Percentiles rank a stretch among this genome's conserved stretches.
phyloP scores from a whole-genome alignment of 1,140 invertebrate genomes.

The Cotesia glomerata region DNA sequence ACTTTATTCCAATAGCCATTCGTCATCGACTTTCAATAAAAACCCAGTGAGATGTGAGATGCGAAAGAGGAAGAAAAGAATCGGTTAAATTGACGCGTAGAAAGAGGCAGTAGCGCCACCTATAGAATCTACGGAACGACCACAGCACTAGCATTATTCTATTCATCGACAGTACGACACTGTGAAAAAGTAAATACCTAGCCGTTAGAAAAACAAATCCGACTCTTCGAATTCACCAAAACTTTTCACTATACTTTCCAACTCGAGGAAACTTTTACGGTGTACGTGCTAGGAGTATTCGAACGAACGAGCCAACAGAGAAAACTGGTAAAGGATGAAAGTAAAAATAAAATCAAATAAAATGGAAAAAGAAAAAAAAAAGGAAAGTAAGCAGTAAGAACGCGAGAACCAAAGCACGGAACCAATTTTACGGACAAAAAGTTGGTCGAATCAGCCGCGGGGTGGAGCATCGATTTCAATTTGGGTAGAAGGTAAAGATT shows the following conservation, averaged over 20 bases:
- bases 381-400: background rate
- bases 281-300: slow-evolving; percentile 23
- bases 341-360: background rate
- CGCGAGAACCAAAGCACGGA: slow-evolving; percentile 28
- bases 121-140: slow-evolving; percentile 12
- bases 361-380: background rate
- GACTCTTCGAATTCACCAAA: slow-evolving; percentile 48
- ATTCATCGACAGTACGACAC: slow-evolving; percentile 42
- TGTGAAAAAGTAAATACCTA: slow-evolving; percentile 55
- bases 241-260: slow-evolving; percentile 39
- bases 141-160: slow-evolving; percentile 30
- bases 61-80: slow-evolving; percentile 13
- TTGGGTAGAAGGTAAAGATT: slow-evolving; percentile 29
- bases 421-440: slow-evolving; percentile 41
- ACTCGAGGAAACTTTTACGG: slow-evolving; percentile 38
- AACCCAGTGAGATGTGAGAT: slow-evolving; percentile 47
- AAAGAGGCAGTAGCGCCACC: slow-evolving; percentile 19
- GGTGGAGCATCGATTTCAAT: slow-evolving; percentile 38
- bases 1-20: slow-evolving; percentile 60
- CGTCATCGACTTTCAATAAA: slow-evolving; percentile 54
- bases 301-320: background rate
- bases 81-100: background rate
- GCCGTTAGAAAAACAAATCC: slow-evolving; percentile 56
- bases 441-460: slow-evolving; percentile 22
- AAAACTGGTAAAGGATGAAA: background rate